Evolutionary conservation across 2,888 invertebrate genomes (phyloP).

Genomic region (Xestia sexstrigata): DNA sequence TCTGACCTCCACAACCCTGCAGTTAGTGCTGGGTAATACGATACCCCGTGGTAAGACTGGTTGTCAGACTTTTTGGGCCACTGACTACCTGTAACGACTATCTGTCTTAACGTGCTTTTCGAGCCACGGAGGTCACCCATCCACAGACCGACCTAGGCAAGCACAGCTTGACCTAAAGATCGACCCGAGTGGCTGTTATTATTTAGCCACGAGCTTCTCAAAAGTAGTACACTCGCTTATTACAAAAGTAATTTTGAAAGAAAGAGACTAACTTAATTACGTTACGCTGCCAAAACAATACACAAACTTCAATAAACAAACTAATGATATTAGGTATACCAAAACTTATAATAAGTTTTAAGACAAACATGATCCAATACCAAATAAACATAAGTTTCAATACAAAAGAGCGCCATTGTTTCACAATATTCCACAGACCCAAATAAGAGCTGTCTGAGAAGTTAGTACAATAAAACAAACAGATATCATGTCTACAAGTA

Average conservation of each 20-base stretch:
- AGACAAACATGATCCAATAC: conserved; percentile 36
- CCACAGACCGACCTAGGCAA: no score
- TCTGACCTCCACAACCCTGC: no score
- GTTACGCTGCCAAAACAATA: background rate
- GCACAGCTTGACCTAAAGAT: no score
- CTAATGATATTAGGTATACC: background rate
- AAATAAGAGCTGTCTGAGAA: conserved; percentile 42
- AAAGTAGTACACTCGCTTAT: background rate
- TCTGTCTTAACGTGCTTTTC: no score
- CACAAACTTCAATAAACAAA: conserved; percentile 4
- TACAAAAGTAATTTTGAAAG: background rate
- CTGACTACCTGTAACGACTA: no score
- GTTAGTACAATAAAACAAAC: conserved; percentile 31
- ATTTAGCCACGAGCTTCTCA: no score
- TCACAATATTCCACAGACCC: conserved; percentile 19
- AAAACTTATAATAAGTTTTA: conserved; percentile 37
- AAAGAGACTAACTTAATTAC: background rate
- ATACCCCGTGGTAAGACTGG: no score
- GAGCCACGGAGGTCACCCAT: no score
- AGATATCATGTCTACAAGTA: background rate
- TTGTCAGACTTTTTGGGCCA: no score
- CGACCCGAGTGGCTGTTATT: no score
- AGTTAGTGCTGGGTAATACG: no score
- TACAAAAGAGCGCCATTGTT: conserved; percentile 12
- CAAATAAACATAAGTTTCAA: conserved; percentile 22